phyloP scores from a whole-genome alignment of 2,113 vertebrate species.

The Nothoprocta pentlandii region DNA sequence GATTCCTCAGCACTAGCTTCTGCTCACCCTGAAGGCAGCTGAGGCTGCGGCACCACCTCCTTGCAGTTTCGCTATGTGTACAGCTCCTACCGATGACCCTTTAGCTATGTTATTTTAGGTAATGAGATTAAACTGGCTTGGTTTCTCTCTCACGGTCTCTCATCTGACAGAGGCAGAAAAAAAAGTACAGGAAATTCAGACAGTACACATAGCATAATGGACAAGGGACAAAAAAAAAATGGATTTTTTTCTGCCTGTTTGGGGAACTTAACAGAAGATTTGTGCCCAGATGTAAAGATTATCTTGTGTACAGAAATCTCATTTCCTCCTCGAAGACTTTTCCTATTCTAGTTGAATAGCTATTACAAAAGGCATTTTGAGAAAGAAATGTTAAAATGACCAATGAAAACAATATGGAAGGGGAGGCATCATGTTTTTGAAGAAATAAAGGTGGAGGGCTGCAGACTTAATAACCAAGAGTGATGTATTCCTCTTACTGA shows the following conservation, averaged over 20 bases:
- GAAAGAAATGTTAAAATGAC: background rate
- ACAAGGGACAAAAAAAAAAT: background rate
- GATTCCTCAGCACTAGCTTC: background rate
- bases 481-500: background rate
- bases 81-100: background rate
- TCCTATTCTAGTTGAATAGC: background rate
- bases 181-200: background rate
- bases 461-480: background rate
- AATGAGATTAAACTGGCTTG: background rate
- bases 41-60: background rate
- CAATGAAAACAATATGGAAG: background rate
- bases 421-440: background rate
- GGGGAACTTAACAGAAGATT: background rate
- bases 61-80: background rate
- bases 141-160: background rate
- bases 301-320: background rate
- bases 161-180: background rate
- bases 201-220: background rate
- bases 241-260: background rate
- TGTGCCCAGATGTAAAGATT: background rate
- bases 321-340: background rate
- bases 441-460: background rate
- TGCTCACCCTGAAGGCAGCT: background rate
- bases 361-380: background rate
- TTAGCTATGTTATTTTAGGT: background rate